Evolutionary conservation across 35 echinoderm and acorn worm species (phyloP), one percentile per base, ranked within the genome.

Genomic region (Holothuria glaberrima): DNA sequence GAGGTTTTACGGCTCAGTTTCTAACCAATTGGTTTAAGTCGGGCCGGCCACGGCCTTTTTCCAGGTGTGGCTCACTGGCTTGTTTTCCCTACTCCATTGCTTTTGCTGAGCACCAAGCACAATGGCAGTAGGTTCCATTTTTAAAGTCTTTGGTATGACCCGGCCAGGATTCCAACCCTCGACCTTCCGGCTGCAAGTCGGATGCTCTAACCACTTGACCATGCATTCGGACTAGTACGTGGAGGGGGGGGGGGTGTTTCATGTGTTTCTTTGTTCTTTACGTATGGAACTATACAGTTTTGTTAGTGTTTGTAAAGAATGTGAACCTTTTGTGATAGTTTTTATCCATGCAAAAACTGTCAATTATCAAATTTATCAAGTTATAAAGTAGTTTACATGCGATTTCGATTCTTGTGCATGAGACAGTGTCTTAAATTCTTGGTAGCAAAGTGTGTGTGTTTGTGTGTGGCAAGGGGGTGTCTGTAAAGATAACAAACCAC

Each of bases 361-460:
- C 21, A 5, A 17, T 7, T 9, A 16, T n/a, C 28, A 66, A 9
- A 25, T 66, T 66, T 66, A 66, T 66, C 63, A 16, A 66, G 63
- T 66, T 66, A 66, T 2, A 66, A 66, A 66, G 63, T 66, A 66
- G n/a, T n/a, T n/a, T n/a, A n/a, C n/a, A n/a, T n/a, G n/a, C n/a
- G n/a, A n/a, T n/a, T n/a, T n/a, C n/a, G n/a, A n/a, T n/a, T n/a
- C 12, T 16, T 6, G 21, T 66, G 28, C 2, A 25, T 66, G 44
- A 46, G 4, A 66, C 63, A n/a, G n/a, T n/a, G n/a, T n/a, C n/a
- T n/a, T n/a, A 66, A 66, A 46, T 7, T 9, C 9, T 29, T 66
- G 12, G 63, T 19, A 66, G 63, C 63, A 66, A 66, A 25, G n/a
- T n/a, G n/a, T n/a, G 63, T 66, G 63, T 66, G 63, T 29, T 25